Evolutionary conservation across 1,140 invertebrate genomes (phyloP).

Genomic region (Nasonia longicornis): DNA sequence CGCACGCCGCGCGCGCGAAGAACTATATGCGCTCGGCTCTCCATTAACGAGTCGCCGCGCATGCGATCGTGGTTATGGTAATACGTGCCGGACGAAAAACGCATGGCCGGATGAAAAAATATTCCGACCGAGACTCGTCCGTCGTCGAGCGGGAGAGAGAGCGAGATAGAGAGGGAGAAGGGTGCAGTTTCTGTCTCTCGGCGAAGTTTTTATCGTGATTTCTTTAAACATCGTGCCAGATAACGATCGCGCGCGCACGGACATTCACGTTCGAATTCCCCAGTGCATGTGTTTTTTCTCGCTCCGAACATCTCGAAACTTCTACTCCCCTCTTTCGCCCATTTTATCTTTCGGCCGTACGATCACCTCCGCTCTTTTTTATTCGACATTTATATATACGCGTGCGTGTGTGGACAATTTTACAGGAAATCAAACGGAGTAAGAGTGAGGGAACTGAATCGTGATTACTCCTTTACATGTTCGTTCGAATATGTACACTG

Average conservation of each 20-base stretch:
- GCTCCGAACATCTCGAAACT: constrained; percentile 27
- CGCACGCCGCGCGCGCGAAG: not conserved
- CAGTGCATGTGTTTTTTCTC: constrained; percentile 21
- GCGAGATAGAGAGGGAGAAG: not conserved
- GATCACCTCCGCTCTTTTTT: constrained; percentile 10
- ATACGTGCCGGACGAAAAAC: not conserved
- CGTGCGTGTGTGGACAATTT: too few relatives aligned
- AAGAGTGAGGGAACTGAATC: not conserved
- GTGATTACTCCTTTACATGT: too few relatives aligned
- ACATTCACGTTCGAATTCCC: constrained; percentile 42
- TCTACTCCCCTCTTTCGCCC: not conserved
- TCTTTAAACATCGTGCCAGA: constrained; percentile 43
- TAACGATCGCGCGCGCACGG: constrained; percentile 42
- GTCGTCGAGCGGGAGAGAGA: not conserved
- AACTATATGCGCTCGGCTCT: not conserved
- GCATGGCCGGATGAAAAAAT: not conserved
- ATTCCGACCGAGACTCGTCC: not conserved
- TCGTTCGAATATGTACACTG: too few relatives aligned
- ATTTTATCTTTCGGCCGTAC: constrained; percentile 21
- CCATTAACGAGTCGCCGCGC: constrained; percentile 14
- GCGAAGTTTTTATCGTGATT: constrained; percentile 41
- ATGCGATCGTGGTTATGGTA: constrained; percentile 5
- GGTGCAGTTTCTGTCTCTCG: constrained; percentile 4
- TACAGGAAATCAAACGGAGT: too few relatives aligned
- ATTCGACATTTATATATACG: not conserved